Evolutionary conservation across 1,140 invertebrate species (phyloP), one percentile per base, ranked within the genome.

Genomic region (Cydia pomonella): DNA sequence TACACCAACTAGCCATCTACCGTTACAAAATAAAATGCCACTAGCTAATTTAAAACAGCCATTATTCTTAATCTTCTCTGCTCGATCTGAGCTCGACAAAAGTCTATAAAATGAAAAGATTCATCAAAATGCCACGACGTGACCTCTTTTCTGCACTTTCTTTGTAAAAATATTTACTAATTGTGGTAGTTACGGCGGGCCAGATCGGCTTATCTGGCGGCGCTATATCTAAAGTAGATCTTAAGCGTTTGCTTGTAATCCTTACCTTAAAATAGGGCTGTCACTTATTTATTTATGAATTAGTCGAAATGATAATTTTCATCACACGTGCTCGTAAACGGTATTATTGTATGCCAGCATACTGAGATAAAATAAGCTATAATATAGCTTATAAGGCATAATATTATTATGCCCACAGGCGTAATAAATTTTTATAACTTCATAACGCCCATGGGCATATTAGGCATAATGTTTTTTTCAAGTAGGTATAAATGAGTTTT

Each of bases 221-320:
- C 64, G 64, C 29, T n/a, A 29, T 69, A 69, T 69, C 64, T 69
- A 69, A 69, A 69, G 64, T 81, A 75, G 66, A 78, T 75, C 74
- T 76, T 75, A 72, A 75, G 50, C 74, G 73, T 74, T 74, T 64
- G 73, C 27, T 59, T 74, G 73, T 74, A 74, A 74, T 74, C 73
- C 73, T 73, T 74, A 74, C 59, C 21, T 44, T 74, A 47, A 16
- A 18, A 23, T 72, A 63, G 74, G 72, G 66, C 77, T 72, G 53
- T 18, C 64, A 69, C n/a, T 18, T 33, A 9, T 69, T 69, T 41
- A 33, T 38, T 33, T 18, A 69, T 69, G 10, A 27, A 23, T 63
- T 9, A 23, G 16, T n/a, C 13, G 2, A 9, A 53, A 3, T 53
- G 0, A 27, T 27, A 27, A 27, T 27, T 29, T n/a, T n/a, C n/a